phyloP scores from a whole-genome alignment of 2,113 vertebrate genomes.

The Brevimyrus niger region DNA sequence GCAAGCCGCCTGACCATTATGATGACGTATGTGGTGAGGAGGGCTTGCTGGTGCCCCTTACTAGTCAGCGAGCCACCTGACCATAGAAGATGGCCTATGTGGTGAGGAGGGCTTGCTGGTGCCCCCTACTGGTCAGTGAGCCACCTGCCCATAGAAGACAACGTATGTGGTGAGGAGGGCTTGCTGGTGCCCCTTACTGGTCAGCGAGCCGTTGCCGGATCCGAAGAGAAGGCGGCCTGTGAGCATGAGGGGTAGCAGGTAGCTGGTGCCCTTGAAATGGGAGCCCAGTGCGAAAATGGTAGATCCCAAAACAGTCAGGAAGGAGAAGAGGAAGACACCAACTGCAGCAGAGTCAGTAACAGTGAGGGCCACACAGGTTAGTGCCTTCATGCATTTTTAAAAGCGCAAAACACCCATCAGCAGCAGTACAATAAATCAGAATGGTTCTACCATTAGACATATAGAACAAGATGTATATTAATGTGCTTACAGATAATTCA shows the following conservation, averaged over 20 bases:
- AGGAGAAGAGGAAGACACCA: slow-evolving; percentile 69
- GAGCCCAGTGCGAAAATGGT: slow-evolving; percentile 70
- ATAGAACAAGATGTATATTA: background rate
- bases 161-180: background rate
- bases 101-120: slow-evolving; percentile 58
- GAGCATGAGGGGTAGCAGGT: slow-evolving; percentile 71
- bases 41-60: slow-evolving; percentile 37
- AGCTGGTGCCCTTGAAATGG: slow-evolving; percentile 66
- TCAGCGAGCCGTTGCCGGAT: slow-evolving; percentile 69
- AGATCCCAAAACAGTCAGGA: slow-evolving; percentile 66
- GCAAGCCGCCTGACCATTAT: background rate
- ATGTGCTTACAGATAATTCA: background rate
- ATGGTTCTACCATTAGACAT: background rate
- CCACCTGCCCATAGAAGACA: slow-evolving; percentile 38
- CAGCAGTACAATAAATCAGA: background rate
- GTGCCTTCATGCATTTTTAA: background rate
- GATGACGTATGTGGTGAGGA: background rate
- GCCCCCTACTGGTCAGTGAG: slow-evolving; percentile 69
- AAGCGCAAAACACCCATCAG: background rate
- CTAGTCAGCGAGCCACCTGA: slow-evolving; percentile 71
- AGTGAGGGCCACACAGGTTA: background rate
- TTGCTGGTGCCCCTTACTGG: slow-evolving; percentile 49
- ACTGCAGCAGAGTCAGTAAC: slow-evolving; percentile 42
- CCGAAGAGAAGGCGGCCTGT: slow-evolving; percentile 69
- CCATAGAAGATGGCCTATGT: slow-evolving; percentile 60